A percentile compares a stretch with the other conserved stretches of the same genome.
phyloP scores from a whole-genome alignment of 1,140 invertebrate species.

The Streblospio benedicti region DNA sequence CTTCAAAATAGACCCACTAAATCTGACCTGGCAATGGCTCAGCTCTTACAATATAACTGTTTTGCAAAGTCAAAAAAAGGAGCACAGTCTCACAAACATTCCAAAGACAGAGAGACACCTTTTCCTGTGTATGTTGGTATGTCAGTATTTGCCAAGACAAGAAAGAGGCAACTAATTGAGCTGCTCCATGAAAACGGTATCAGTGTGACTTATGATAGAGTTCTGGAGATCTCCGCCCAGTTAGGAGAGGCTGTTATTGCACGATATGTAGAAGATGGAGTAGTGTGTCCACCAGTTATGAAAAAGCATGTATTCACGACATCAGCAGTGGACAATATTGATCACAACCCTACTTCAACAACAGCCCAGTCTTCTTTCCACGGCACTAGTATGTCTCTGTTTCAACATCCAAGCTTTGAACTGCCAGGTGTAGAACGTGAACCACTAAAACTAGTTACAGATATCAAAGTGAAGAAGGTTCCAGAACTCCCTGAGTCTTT shows the following conservation, averaged over 20 bases:
- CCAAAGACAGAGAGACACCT: not conserved
- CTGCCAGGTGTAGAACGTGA: no score
- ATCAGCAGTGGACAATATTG: conserved; percentile 25
- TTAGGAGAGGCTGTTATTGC: not conserved
- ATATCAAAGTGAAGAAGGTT: no score
- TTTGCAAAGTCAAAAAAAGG: conserved; percentile 6
- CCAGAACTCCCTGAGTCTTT: no score
- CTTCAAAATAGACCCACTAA: conserved; percentile 11
- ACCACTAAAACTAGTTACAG: no score
- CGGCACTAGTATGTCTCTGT: conserved; percentile 23
- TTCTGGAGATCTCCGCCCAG: not conserved
- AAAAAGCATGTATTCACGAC: conserved; percentile 20
- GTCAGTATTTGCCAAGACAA: not conserved
- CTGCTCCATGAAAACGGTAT: conserved; percentile 16
- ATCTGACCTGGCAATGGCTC: conserved; percentile 13
- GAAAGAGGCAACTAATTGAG: conserved; percentile 12
- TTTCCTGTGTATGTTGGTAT: not conserved
- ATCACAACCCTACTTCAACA: conserved; percentile 27
- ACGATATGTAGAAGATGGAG: not conserved
- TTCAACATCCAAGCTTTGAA: conserved; percentile 17
- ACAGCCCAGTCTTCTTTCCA: conserved; percentile 24
- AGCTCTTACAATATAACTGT: conserved; percentile 22
- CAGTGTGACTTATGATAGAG: conserved; percentile 7
- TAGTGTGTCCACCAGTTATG: conserved; percentile 1
- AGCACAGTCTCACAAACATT: conserved; percentile 10